Conservation (phyloP, 2,888 invertebrate genomes). For the Nasonia oneida region DNA sequence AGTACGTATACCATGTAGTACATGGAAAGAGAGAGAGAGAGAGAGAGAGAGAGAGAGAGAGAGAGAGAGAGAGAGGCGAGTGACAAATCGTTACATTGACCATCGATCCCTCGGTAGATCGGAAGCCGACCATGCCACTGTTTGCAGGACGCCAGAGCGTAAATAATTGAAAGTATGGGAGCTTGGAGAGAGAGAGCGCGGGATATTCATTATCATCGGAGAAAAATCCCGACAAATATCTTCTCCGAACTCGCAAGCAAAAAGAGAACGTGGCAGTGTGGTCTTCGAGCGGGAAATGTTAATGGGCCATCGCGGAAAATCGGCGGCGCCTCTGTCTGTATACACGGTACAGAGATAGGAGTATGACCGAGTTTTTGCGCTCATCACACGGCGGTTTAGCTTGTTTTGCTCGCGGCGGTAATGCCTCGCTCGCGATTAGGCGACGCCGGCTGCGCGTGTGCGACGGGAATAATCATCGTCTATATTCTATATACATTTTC, state of each 20-base stretch:
- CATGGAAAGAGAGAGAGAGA: not conserved
- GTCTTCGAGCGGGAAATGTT: conserved; percentile 13
- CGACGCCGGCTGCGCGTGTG: not conserved
- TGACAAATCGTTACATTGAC: conserved; percentile 61
- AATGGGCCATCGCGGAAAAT: conserved; percentile 31
- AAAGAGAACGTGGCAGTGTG: conserved; percentile 22
- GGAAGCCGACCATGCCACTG: not conserved
- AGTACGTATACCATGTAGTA: not conserved
- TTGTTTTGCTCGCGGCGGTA: conserved; percentile 24
- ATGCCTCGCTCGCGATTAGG: conserved; percentile 26
- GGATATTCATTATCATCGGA: too few species aligned
- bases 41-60: not conserved
- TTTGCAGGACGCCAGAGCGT: not conserved
- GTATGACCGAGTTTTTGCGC: conserved; percentile 56
- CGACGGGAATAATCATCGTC: not conserved
- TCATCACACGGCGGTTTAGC: conserved; percentile 46
- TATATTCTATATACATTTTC: not conserved
- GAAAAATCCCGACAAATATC: not conserved
- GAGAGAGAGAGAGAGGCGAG: conserved; percentile 1
- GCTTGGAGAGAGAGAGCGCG: not conserved
- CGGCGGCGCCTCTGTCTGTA: not conserved
- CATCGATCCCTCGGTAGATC: conserved; percentile 35
- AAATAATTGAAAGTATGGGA: conserved; percentile 37
- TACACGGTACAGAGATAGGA: not conserved
- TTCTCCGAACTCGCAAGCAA: conserved; percentile 28